A percentile compares a stretch with the other conserved stretches of the same genome.
Conservation (phyloP, 2,888 invertebrate species). For the Dynastes hyllus region DNA sequence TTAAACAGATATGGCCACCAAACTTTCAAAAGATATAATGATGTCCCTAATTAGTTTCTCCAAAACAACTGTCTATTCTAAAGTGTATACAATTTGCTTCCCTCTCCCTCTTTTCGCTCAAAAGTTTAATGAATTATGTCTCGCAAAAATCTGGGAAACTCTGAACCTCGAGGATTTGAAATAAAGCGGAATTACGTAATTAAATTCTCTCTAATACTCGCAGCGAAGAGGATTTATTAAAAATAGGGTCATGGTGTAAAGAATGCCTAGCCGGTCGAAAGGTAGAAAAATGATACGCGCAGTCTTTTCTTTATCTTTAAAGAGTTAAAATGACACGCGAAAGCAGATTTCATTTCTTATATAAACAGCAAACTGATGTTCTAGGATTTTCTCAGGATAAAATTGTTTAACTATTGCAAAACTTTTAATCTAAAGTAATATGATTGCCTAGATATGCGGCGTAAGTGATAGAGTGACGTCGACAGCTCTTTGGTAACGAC, state of each 20-base stretch:
- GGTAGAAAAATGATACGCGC: not conserved
- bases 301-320: conserved; percentile 1
- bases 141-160: conserved; percentile 43
- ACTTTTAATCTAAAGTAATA: conserved; percentile 45
- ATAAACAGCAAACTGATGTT: no score
- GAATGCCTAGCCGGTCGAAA: not conserved
- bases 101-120: conserved; percentile 6
- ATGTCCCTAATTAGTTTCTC: conserved; percentile 46
- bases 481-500: conserved; percentile 12
- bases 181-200: conserved; percentile 44
- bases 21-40: conserved; percentile 45
- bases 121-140: conserved; percentile 47
- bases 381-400: conserved; percentile 23
- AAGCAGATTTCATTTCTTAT: conserved; percentile 4
- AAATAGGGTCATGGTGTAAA: conserved; percentile 16
- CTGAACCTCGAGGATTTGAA: conserved; percentile 29
- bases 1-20: conserved; percentile 32
- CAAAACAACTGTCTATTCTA: conserved; percentile 43
- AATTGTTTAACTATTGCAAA: conserved; percentile 43
- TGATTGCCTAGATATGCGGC: conserved; percentile 34
- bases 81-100: conserved; percentile 29
- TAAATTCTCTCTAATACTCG: conserved; percentile 40
- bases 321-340: conserved; percentile 20
- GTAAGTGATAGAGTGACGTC: conserved; percentile 1
- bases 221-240: conserved; percentile 42